Evolutionary conservation across 2,113 vertebrate genomes (phyloP), one percentile per base, ranked within the genome.

Genomic region (Poeciliopsis retropinna): DNA sequence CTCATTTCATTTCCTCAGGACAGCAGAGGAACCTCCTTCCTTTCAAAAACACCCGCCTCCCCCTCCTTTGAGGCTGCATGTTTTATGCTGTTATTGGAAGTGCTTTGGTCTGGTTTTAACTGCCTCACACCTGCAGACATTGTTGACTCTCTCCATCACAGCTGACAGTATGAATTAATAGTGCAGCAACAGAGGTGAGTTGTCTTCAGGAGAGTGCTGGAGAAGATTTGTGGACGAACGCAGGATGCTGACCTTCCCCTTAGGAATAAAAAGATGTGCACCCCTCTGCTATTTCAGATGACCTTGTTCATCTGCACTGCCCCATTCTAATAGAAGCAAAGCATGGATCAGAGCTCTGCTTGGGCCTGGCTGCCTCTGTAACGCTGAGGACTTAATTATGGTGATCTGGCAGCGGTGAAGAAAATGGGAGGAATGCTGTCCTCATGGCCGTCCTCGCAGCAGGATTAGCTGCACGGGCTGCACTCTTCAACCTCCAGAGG

Each of bases 401-500:
- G 88, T 89, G 91, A 94, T 94, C 92, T 93, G 87, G 90, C 93
- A 92, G 87, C 88, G 87, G 90, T 71, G 31, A 63, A 88, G 88
- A 91, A 92, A 94, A 93, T 90, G 91, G 85, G 90, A 91, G 85
- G 92, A 93, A 94, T 94, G 92, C 83, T 81, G 87, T 92, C 87
- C 91, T 89, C 92, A 93, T 90, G 85, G 91, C 87, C 77, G 66
- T 75, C 83, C 81, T 91, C 91, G 81, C 88, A 92, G 91, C 87
- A 82, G 92, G 93, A 92, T 93, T 92, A 94, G 76, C 88, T 88
- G 90, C 94, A 91, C 90, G 87, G 91, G 89, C 85, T 92, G 88
- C 90, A 89, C 90, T 89, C 87, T 82, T 78, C 89, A 88, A 91
- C 85, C 85, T 91, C 83, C 60, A 71, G 79, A 72, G 81, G 85